Evolutionary conservation across 2,888 invertebrate species (phyloP), one percentile per base, ranked within the genome.

Genomic region (Ganaspis brasiliensis): DNA sequence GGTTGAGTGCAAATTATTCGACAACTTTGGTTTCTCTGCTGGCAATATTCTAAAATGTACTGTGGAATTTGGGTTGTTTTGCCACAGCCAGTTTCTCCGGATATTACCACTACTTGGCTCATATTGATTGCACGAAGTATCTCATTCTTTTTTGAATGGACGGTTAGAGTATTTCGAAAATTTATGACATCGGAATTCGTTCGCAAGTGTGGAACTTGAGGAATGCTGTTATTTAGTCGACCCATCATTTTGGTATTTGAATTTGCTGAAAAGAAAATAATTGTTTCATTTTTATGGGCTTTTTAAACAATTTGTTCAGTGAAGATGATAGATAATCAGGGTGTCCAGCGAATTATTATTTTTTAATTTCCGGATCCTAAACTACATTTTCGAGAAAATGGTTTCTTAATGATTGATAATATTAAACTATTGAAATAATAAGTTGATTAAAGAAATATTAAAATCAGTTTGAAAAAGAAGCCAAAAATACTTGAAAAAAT

Each of bases 21-120:
- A 80, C 97, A 96, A 0, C 94, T 93, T 85, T 93, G 93, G 75
- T 93, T 93, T 83, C 90, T 93, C 84, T 89, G 92, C 85, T 92
- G 93, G 83, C 93, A 94, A 91, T 97, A 94, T 85, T 98, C 97
- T 80, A 99, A 92, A 82, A 99, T 95, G 87, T 96, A 97, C 88
- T 99, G 99, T 0, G 99, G 98, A 55, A 99, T 94, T 93, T 98
- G 98, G 0, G 98, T 98, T 0, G 98, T 98, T 93, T 98, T 98
- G 0, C 98, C 98, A 74, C 96, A 97, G 0, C 98, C 98, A 0
- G 98, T 98, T 84, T 97, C 97, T 0, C 96, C 96, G 4, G 95
- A 94, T 24, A 98, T 94, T 82, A 96, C 94, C 24, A 95, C 90
- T n/a, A 96, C 94, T 93, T 94, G 89, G 83, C 85, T 87, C 0